Base-by-base conservation (phyloP, 2,113 vertebrate species). In the Danionella cerebrum region DNA sequence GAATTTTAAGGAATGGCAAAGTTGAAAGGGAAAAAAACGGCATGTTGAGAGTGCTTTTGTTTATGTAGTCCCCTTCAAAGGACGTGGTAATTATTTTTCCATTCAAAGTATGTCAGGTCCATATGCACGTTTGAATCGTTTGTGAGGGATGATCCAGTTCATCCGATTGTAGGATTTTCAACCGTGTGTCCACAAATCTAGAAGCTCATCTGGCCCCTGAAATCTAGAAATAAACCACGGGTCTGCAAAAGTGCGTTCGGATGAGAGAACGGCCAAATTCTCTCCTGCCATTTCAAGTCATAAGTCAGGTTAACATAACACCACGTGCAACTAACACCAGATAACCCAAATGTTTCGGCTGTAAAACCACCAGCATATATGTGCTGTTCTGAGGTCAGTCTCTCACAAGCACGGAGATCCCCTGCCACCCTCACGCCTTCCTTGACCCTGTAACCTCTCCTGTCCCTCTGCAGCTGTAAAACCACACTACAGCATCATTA, bases 11-110 rank as follows among this genome's bases (percentile, higher is more conserved):
- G 72, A 51, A 76, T 70, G 50, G 74, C 51, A 38, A 71, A 77
- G 73, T 76, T 76, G 76, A 82, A 80, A 76, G 82, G 70, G n/a
- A n/a, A 65, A 75, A 79, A 78, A 62, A 50, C 69, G 76, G 79
- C 48, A 50, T 79, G 79, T 80, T 76, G 74, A 80, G 81, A 76
- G 74, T 78, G 80, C 78, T 79, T 79, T 75, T 85, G 80, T 84
- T 85, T 84, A 84, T 78, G 76, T 60, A 65, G 76, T 76, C 45
- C 14, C 52, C 81, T 84, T 85, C 83, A 87, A 85, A 86, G 84
- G 69, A 64, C 60, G 44, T 25, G 69, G 52, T 85, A 81, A 87
- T 87, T 80, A 76, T 81, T 86, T 84, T 81, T 80, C 75, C 86
- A 84, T 73, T 69, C 70, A 54, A 58, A 69, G 66, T 68, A 79